Evolutionary conservation across 2,797 vertebrate genomes (phyloP).

Genomic region (Nasua narica): DNA sequence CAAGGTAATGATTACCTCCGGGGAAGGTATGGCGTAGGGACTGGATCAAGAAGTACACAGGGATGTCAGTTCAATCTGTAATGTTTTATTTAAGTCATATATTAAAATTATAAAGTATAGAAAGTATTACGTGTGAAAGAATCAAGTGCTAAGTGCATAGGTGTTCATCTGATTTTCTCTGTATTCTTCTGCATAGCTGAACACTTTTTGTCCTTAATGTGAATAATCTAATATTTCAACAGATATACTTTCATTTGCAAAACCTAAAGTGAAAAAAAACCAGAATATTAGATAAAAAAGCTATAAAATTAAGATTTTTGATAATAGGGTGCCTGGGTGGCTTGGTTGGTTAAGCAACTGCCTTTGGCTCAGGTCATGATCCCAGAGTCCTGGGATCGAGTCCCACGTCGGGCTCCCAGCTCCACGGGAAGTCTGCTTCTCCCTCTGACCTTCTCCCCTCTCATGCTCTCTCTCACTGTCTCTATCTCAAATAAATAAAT

Average conservation of each 20-base stretch:
- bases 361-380: no score
- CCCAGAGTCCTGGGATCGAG: no score
- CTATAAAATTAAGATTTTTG: constrained; percentile 66
- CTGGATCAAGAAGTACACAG: neutral
- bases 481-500: no score
- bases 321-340: no score
- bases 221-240: neutral
- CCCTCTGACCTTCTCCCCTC: no score
- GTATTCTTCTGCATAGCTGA: neutral
- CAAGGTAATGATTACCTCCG: neutral
- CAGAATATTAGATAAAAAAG: no score
- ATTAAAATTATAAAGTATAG: neutral
- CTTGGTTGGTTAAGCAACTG: no score
- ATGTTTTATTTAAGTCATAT: neutral
- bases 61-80: neutral
- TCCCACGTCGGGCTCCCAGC: no score
- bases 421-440: no score
- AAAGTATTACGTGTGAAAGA: neutral
- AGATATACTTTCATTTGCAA: neutral
- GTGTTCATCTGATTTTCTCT: neutral
- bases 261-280: neutral
- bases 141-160: neutral
- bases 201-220: neutral
- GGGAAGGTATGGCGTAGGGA: neutral
- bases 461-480: no score